Evolutionary conservation across 2,888 invertebrate species (phyloP), one percentile per base, ranked within the genome.

Genomic region (Hartigia nigra): DNA sequence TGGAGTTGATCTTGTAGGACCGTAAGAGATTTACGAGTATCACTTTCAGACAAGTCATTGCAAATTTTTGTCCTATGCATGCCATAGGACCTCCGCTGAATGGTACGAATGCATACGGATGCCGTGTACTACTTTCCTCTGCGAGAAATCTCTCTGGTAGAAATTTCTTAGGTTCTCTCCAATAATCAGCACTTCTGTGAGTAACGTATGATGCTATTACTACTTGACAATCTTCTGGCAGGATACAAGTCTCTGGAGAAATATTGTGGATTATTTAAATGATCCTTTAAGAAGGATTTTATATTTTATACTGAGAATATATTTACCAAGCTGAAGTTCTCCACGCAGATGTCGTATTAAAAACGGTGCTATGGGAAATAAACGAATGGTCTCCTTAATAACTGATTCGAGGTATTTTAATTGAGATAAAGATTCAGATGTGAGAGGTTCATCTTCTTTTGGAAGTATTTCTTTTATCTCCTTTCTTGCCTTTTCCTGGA

Each of bases 81-180:
- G 83, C 76, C 34, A 84, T 81, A 3, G 78, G 69, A 69, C 84
- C 84, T 12, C 82, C 81, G 35, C 85, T 84, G 78, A 85, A 87
- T 4, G 87, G 83, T 32, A 84, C 72, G 34, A 82, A 85, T 2
- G 86, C 81, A 37, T 76, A 87, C 23, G 85, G 82, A 77, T 86
- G 86, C 32, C 87, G 79, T 14, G 79, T 79, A 31, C 74, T 78
- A 0, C 84, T 81, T 77, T 86, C 83, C 79, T 87, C 85, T 1
- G 79, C 82, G 23, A 81, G 76, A 79, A 87, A 87, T 80, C 87
- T 78, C 74, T 87, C 87, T 0, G 87, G 87, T 74, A 84, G 75
- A 69, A 87, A 87, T 78, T 85, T 83, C 12, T 85, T 82, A 0
- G 87, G 87, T 35, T 85, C 80, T 4, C n/a, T n/a, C 87, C 87